phyloP scores from a whole-genome alignment of 2,113 vertebrate species.

The Maccullochella peelii region DNA sequence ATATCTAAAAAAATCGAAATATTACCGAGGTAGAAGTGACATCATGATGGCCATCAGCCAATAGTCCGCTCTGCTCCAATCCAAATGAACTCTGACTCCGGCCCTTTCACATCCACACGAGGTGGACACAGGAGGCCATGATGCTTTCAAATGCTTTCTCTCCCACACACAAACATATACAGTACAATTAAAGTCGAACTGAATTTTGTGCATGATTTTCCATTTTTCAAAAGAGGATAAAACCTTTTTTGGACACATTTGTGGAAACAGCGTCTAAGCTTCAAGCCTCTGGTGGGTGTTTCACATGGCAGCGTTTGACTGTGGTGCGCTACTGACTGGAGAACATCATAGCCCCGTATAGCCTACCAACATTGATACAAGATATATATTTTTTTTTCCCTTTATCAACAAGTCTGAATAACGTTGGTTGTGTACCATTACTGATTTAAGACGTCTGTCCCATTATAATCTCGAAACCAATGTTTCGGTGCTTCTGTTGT shows the following conservation, averaged over 20 bases:
- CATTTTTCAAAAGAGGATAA: neutral
- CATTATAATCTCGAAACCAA: too few relatives aligned
- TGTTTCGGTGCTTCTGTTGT: too few relatives aligned
- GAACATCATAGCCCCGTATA: neutral
- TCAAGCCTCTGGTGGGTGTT: too few relatives aligned
- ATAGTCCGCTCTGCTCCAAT: constrained; percentile 73
- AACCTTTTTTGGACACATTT: neutral
- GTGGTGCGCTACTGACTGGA: neutral
- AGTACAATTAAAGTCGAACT: constrained; percentile 41
- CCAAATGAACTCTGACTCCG: constrained; percentile 36
- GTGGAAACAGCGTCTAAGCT: neutral
- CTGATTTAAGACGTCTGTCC: neutral
- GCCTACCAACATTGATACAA: neutral
- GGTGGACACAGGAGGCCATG: constrained; percentile 80
- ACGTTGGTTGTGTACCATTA: too few relatives aligned
- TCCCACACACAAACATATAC: neutral
- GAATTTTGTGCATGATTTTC: constrained; percentile 7
- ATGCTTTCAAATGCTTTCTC: constrained; percentile 52
- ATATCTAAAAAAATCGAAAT: constrained; percentile 40
- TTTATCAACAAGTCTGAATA: neutral
- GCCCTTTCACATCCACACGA: constrained; percentile 29
- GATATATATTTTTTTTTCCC: too few relatives aligned
- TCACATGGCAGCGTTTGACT: neutral
- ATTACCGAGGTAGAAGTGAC: constrained; percentile 77
- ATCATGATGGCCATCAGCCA: constrained; percentile 72